Conservation (phyloP, 2,888 invertebrate species). For the Cosmia trapezina region DNA sequence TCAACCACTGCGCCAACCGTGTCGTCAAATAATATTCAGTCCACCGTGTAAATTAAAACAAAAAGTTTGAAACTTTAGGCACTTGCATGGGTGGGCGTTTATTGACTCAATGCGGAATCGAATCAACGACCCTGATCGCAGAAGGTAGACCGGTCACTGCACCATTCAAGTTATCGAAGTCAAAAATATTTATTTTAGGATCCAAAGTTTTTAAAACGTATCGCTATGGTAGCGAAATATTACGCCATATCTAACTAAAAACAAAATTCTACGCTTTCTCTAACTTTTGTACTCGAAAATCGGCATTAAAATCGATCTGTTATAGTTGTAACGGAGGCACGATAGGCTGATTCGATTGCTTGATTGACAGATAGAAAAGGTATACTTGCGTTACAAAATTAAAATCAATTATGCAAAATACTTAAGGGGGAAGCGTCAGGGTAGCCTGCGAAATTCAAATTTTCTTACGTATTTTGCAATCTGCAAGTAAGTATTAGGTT, state of each 20-base stretch:
- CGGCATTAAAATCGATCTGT: slow-evolving; percentile 30
- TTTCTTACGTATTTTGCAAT: no score
- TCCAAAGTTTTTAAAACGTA: neutral
- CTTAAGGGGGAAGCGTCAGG: no score
- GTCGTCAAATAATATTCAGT: no score
- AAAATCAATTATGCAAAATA: slow-evolving; percentile 11
- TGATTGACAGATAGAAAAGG: neutral
- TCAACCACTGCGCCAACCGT: no score
- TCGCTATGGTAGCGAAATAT: neutral
- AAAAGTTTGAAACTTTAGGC: neutral
- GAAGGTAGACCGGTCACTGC: slow-evolving; percentile 31
- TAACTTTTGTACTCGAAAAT: slow-evolving; percentile 3
- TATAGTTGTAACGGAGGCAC: slow-evolving; percentile 15
- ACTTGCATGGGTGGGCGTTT: slow-evolving; percentile 5
- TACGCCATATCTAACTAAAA: slow-evolving; percentile 6
- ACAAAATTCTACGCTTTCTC: slow-evolving; percentile 42
- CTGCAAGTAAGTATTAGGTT: no score
- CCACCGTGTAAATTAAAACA: no score
- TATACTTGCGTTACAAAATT: slow-evolving; percentile 5
- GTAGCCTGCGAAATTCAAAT: no score
- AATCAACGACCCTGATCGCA: slow-evolving; percentile 39
- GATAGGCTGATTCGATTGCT: slow-evolving; percentile 3
- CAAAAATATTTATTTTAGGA: slow-evolving; percentile 1
- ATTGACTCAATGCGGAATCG: slow-evolving; percentile 36
- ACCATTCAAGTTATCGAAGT: neutral